Percentiles rank a stretch among this genome's conserved stretches.
phyloP scores from a whole-genome alignment of 2,888 invertebrate genomes.

The Emmelina monodactyla region DNA sequence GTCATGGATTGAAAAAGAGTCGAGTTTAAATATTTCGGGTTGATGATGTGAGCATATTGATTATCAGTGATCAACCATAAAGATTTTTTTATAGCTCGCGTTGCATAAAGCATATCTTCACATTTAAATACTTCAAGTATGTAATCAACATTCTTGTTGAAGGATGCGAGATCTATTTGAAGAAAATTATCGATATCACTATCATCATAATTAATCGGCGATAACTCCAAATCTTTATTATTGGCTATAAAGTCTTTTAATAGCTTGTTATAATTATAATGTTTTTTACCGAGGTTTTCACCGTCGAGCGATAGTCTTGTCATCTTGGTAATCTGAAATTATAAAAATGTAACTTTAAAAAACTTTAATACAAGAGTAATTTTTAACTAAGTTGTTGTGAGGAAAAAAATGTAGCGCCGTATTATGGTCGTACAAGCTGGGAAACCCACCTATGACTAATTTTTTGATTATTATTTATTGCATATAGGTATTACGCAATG shows the following conservation, averaged over 20 bases:
- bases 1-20: constrained; percentile 36
- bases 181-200: constrained; percentile 28
- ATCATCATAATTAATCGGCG: constrained; percentile 17
- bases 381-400: no score
- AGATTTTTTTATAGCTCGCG: constrained; percentile 34
- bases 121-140: constrained; percentile 27
- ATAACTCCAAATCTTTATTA: constrained; percentile 13
- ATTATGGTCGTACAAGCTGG: no score
- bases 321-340: no score
- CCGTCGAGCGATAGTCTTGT: no score
- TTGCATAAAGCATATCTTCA: constrained; percentile 35
- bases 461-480: no score
- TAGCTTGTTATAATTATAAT: constrained; percentile 19
- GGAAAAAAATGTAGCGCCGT: no score
- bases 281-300: constrained; percentile 23
- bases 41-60: constrained; percentile 34
- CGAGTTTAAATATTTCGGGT: constrained; percentile 33
- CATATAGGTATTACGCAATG: no score
- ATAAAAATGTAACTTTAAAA: no score
- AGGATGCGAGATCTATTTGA: constrained; percentile 31
- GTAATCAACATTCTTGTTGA: constrained; percentile 24
- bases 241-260: constrained; percentile 16
- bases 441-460: no score
- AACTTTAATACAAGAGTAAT: no score
- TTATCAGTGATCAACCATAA: constrained; percentile 38